phyloP scores from a whole-genome alignment of 1,140 invertebrate genomes.

The Lineus longissimus region DNA sequence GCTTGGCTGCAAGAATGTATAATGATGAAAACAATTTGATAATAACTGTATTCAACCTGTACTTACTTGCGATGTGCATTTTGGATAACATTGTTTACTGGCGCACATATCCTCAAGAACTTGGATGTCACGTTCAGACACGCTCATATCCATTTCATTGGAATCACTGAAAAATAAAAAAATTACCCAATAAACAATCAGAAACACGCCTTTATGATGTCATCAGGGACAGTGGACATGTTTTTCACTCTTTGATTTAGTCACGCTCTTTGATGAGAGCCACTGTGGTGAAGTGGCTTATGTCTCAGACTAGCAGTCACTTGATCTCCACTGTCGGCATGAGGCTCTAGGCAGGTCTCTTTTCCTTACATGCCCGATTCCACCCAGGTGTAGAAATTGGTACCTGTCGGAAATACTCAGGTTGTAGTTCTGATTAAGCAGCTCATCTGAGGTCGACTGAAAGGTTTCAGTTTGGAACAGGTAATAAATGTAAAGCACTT shows the following conservation, averaged over 20 bases:
- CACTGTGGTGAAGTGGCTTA: neutral
- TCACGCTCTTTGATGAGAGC: neutral
- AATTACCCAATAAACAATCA: neutral
- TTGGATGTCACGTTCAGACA: slow-evolving; percentile 74
- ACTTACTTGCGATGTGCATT: slow-evolving; percentile 55
- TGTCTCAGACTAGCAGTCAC: no score
- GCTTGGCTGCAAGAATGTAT: neutral
- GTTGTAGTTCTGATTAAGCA: no score
- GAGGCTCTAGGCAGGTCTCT: no score
- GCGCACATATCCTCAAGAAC: slow-evolving; percentile 71
- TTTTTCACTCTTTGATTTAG: neutral
- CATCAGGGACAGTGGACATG: neutral
- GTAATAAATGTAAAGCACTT: neutral
- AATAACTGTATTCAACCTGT: neutral
- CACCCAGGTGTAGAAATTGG: no score
- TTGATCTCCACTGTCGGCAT: no score
- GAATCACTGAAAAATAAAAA: slow-evolving; percentile 19
- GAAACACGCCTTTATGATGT: no score
- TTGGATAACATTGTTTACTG: slow-evolving; percentile 59
- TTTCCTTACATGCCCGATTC: no score
- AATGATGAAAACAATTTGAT: neutral
- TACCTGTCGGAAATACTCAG: no score
- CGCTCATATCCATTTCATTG: slow-evolving; percentile 64
- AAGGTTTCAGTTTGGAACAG: neutral
- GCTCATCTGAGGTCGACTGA: neutral